Conservation (phyloP, 2,888 invertebrate species). For the Mythimna vitellina region DNA sequence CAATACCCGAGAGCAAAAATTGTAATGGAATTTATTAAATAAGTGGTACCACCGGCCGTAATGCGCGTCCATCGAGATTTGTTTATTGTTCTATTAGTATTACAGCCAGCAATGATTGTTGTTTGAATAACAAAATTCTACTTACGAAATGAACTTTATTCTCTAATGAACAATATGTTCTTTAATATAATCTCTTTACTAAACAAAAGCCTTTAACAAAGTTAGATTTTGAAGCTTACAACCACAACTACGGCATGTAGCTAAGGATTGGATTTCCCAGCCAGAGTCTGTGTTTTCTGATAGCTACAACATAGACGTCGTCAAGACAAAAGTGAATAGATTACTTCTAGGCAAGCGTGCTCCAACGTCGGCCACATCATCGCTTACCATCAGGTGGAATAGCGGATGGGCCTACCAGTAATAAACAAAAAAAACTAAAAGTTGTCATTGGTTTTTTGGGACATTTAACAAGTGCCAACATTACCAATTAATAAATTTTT, state of each 20-base stretch:
- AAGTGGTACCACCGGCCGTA: conserved; percentile 36
- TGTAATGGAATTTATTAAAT: conserved; percentile 48
- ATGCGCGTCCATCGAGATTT: conserved; percentile 44
- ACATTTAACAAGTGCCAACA: conserved; percentile 6
- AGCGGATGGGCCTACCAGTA: too few relatives aligned
- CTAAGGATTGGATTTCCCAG: too few relatives aligned
- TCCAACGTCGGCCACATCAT: too few relatives aligned
- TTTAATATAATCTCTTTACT: conserved; percentile 19
- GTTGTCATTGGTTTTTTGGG: background rate
- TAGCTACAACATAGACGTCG: too few relatives aligned
- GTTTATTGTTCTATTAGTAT: conserved; percentile 43
- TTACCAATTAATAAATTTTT: conserved; percentile 40
- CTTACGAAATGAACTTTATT: conserved; percentile 23
- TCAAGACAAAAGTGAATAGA: too few relatives aligned
- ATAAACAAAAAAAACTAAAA: conserved; percentile 7
- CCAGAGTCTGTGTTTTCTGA: too few relatives aligned
- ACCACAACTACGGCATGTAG: too few relatives aligned
- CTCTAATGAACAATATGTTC: conserved; percentile 23
- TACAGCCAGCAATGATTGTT: conserved; percentile 35
- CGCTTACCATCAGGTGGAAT: too few relatives aligned
- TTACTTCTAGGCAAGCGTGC: too few relatives aligned
- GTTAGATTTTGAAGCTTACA: background rate
- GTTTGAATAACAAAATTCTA: conserved; percentile 31
- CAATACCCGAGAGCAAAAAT: conserved; percentile 43
- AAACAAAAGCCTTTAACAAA: conserved; percentile 6